Base-by-base conservation (phyloP, 2,113 vertebrate species). In the Lutjanus erythropterus region DNA sequence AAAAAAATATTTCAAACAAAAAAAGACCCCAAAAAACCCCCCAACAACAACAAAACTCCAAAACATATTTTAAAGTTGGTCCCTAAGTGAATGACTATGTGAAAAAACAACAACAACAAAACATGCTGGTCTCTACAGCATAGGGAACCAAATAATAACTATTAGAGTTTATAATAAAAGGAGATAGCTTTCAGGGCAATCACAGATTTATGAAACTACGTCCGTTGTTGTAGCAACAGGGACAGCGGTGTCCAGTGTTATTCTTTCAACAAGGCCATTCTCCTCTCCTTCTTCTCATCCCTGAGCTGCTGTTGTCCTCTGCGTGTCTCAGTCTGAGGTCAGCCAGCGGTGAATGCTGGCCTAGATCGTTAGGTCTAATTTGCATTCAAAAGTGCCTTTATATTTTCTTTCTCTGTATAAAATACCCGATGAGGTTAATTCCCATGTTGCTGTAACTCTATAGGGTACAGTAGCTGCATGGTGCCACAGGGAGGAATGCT, bases 211-310 rank as follows among this genome's bases (percentile, higher is more conserved):
- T 80, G 52, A 80, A 85, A 84, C 68, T 64, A 76, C 53, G 80
- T 74, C 7, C 7, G 35, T 86, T 75, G 80, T 75, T 76, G 75
- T 86, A 65, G 80, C 60, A 87, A 75, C 84, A 70, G 53, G n/a
- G 47, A 65, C 72, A 49, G 25, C 12, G 4, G 74, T 79, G 71
- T 91, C 80, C 73, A 62, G 72, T 87, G 81, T 85, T 86, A 29
- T 78, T 68, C 80, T 89, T 66, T 92, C 85, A 91, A 81, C 78
- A 42, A 16, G 53, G 49, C 64, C 73, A 80, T 90, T 90, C 72
- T 86, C 56, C 66, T 72, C 56, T 67, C 81, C 42, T 65, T 58
- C 62, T 50, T 74, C 69, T 81, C 69, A 75, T 80, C 64, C 21
- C 61, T 39, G 19, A 29, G 31, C 71, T 68, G 47, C 75, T 67